Evolutionary conservation across 2,888 invertebrate genomes (phyloP).

Genomic region (Mechanitis mazaeus): DNA sequence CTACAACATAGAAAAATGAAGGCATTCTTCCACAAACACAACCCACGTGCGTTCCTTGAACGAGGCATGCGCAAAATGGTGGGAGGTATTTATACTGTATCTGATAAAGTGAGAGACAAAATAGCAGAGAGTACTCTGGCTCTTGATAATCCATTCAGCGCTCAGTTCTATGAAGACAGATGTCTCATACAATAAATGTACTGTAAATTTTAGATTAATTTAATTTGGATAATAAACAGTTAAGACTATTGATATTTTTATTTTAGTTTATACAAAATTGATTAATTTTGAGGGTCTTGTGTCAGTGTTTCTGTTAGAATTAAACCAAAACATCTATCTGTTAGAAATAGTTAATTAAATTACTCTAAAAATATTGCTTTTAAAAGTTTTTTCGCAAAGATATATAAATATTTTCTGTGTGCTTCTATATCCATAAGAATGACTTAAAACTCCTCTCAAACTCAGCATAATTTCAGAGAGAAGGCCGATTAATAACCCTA

Average conservation of each 20-base stretch:
- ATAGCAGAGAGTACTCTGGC: constrained; percentile 54
- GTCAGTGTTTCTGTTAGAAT: too few relatives aligned
- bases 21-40: constrained; percentile 52
- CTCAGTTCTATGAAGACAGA: constrained; percentile 57
- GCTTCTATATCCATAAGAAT: constrained; percentile 53
- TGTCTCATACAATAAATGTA: constrained; percentile 46
- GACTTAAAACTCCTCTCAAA: constrained; percentile 71
- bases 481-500: constrained; percentile 66
- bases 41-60: constrained; percentile 40
- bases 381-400: constrained; percentile 41
- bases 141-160: constrained; percentile 53
- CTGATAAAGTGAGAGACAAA: constrained; percentile 55
- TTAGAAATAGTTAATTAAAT: too few relatives aligned
- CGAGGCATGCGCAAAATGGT: constrained; percentile 48
- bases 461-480: constrained; percentile 76
- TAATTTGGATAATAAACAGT: constrained; percentile 11
- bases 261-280: too few relatives aligned
- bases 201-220: constrained; percentile 20
- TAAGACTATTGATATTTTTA: background rate
- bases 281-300: too few relatives aligned
- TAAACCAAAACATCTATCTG: too few relatives aligned
- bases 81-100: constrained; percentile 50
- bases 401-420: constrained; percentile 62
- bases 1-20: constrained; percentile 48
- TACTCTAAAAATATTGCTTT: constrained; percentile 51